Base-by-base conservation (phyloP, 2,113 vertebrate species). In the Neotoma lepida region DNA sequence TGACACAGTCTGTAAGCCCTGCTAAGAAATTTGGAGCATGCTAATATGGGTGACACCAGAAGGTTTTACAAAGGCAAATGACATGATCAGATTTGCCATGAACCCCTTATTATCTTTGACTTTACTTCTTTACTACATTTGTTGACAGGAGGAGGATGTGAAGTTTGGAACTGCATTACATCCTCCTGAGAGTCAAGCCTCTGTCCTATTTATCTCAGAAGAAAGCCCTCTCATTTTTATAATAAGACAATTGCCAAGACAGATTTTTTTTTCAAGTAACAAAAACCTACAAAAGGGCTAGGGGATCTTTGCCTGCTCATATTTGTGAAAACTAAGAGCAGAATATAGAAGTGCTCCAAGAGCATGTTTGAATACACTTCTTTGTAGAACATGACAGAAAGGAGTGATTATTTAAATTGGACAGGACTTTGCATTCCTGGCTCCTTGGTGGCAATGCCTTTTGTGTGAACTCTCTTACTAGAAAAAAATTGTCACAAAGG, bases 401-500 rank as follows among this genome's bases (percentile, higher is more conserved):
- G 94, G 95, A 95, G 96, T 96, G 97, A 97, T 96, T 96, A 97
- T 96, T 96, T 97, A 97, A 97, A 97, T 97, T 96, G 97, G 97
- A 97, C 96, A 94, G 95, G 96, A 96, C 93, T 96, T 96, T 90
- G 96, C 93, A 87, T 96, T 93, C 86, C 92, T 94, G 95, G 93
- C 46, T 97, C 94, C 96, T 96, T 96, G 97, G 96, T 97, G 97
- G 96, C 88, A 91, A 39, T 96, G 96, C 87, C 96, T 97, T 97
- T 97, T 97, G 97, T 97, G 96, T 97, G 97, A 95, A 96, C 94
- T 97, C 95, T 89, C 88, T 96, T 88, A 88, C 85, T 94, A 92
- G 86, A 96, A 96, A 96, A 97, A 97, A 96, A 97, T 95, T 97
- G 95, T 97, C 97, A 97, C 96, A 97, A 96, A 96, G 96, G 96